These are phyloP conservation scores for Miichthys miiuy DNA, from an alignment of 2,797 vertebrate species.

Conservation along the genomic window DNA sequence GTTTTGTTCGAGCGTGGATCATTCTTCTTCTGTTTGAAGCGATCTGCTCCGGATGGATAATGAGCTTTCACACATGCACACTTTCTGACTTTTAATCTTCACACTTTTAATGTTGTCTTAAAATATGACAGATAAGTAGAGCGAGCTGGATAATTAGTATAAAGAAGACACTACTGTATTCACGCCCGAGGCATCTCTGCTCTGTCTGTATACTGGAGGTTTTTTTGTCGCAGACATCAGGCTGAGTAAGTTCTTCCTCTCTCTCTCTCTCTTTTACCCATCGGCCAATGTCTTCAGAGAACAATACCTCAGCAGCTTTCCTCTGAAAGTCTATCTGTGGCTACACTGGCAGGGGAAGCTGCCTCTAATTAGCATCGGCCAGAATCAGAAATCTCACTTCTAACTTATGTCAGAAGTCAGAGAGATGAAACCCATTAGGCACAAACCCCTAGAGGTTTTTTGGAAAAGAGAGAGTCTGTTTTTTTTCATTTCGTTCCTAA, in stretches of 20 bases:
- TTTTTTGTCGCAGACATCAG: constrained; percentile 38
- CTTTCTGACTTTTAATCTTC: constrained; percentile 59
- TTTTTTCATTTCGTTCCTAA: constrained; percentile 5
- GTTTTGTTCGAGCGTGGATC: constrained; percentile 29
- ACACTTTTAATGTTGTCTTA: constrained; percentile 44
- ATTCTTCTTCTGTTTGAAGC: constrained; percentile 27
- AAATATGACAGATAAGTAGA: constrained; percentile 59
- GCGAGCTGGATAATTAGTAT: constrained; percentile 60
- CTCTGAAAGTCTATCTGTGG: constrained; percentile 23
- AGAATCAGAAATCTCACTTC: constrained; percentile 47
- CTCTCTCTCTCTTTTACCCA: not conserved
- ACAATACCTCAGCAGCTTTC: constrained; percentile 22
- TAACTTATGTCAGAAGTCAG: constrained; percentile 57
- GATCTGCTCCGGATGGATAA: constrained; percentile 45
- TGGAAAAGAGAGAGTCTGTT: constrained; percentile 14
- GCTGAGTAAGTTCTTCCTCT: constrained; percentile 15
- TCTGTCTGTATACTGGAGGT: constrained; percentile 6
- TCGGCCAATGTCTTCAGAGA: constrained; percentile 27
- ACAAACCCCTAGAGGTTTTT: not conserved
- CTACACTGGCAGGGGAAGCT: constrained; percentile 37
- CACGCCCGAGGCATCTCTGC: constrained; percentile 18
- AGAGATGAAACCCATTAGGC: constrained; percentile 51
- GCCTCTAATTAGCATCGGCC: constrained; percentile 58
- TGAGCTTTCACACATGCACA: constrained; percentile 54
- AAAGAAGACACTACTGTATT: constrained; percentile 39